Conservation (phyloP, 1,140 invertebrate genomes). For the Rhysida immarginata region DNA sequence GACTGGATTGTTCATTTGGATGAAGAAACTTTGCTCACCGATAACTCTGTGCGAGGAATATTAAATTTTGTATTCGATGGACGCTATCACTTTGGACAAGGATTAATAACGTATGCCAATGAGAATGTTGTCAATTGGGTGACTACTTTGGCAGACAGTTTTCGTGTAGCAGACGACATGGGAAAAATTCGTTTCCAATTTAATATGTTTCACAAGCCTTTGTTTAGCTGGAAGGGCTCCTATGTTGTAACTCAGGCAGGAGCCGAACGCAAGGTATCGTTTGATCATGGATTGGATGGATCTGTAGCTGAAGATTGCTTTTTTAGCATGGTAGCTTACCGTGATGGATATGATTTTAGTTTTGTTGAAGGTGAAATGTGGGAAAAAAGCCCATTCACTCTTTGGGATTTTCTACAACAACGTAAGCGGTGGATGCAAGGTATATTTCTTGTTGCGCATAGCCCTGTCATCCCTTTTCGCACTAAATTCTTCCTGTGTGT, state of each 20-base stretch:
- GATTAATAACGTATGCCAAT: slow-evolving; percentile 94
- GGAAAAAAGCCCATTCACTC: slow-evolving; percentile 90
- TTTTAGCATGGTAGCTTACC: slow-evolving; percentile 85
- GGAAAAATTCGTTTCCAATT: slow-evolving; percentile 89
- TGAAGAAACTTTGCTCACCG: slow-evolving; percentile 89
- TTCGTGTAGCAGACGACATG: slow-evolving; percentile 93
- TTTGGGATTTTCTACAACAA: slow-evolving; percentile 89
- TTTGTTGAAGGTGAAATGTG: slow-evolving; percentile 95
- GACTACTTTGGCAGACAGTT: slow-evolving; percentile 89
- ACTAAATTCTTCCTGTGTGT: slow-evolving; percentile 71
- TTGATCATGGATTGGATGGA: slow-evolving; percentile 87
- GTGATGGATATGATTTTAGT: slow-evolving; percentile 70
- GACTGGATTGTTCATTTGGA: slow-evolving; percentile 98
- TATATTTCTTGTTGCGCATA: slow-evolving; percentile 85
- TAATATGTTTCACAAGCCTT: slow-evolving; percentile 79
- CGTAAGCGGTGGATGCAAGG: slow-evolving; percentile 93
- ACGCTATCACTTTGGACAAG: slow-evolving; percentile 92
- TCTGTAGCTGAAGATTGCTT: slow-evolving; percentile 96
- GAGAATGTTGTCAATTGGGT: slow-evolving; percentile 91
- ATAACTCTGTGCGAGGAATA: slow-evolving; percentile 75
- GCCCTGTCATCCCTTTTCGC: slow-evolving; percentile 59
- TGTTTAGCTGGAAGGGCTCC: slow-evolving; percentile 96
- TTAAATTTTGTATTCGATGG: slow-evolving; percentile 91
- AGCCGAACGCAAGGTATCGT: slow-evolving; percentile 78
- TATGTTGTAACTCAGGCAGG: slow-evolving; percentile 80